Evolutionary conservation across 2,888 invertebrate genomes (phyloP).

Genomic region (Baronia brevicornis): DNA sequence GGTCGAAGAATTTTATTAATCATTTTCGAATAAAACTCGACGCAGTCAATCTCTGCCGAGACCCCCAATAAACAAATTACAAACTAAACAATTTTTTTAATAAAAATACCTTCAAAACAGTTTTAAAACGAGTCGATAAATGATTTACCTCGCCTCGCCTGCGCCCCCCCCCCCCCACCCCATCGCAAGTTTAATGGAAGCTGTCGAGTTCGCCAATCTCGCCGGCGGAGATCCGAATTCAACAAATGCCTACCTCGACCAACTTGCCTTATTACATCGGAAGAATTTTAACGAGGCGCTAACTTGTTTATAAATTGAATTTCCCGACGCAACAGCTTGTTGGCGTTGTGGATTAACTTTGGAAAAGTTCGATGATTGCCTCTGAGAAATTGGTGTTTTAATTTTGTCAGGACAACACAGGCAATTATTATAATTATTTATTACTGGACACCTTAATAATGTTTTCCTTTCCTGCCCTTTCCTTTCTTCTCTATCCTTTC

Average conservation of each 20-base stretch:
- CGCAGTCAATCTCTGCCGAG: no score
- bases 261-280: slow-evolving; percentile 61
- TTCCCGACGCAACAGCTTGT: slow-evolving; percentile 62
- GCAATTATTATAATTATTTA: no score
- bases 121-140: no score
- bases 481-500: no score
- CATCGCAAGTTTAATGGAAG: slow-evolving; percentile 5
- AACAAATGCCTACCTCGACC: slow-evolving; percentile 20
- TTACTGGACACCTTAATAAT: no score
- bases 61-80: no score
- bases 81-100: no score
- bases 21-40: no score
- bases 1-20: no score
- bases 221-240: slow-evolving; percentile 18
- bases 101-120: no score
- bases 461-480: no score
- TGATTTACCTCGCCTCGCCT: no score
- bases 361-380: slow-evolving; percentile 60
- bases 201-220: slow-evolving; percentile 12
- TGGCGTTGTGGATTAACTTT: slow-evolving; percentile 64
- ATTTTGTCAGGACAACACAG: slow-evolving; percentile 22
- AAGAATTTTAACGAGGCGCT: slow-evolving; percentile 71
- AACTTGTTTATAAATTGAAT: slow-evolving; percentile 74
- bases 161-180: background rate
- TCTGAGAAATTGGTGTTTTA: slow-evolving; percentile 48